Percentiles rank a stretch among this genome's conserved stretches.
Conservation (phyloP, 2,113 vertebrate genomes). For the Lucifuga dentata region DNA sequence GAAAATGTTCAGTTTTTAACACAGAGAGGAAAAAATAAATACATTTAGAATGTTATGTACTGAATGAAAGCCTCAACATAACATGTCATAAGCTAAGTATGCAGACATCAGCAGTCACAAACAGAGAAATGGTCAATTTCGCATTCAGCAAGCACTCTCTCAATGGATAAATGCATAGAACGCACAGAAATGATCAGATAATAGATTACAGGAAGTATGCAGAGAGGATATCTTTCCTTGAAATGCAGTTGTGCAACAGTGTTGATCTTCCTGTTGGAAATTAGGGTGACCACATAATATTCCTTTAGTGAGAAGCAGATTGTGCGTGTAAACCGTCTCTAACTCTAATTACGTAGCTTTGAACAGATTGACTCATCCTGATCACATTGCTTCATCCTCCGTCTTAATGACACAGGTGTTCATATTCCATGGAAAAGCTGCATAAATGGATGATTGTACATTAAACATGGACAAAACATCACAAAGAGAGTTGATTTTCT, state of each 20-base stretch:
- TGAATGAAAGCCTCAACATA: conserved; percentile 5
- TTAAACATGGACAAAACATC: too few species aligned
- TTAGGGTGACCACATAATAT: conserved; percentile 25
- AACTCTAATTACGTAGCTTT: conserved; percentile 53
- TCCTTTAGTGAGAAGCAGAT: conserved; percentile 26
- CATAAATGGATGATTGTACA: background rate
- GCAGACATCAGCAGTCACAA: too few species aligned
- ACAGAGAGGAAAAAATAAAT: too few species aligned
- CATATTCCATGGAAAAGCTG: conserved; percentile 5
- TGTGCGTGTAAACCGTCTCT: conserved; percentile 11
- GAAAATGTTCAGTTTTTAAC: background rate
- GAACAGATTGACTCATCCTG: conserved; percentile 25
- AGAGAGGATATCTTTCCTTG: conserved; percentile 20
- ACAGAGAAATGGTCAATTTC: conserved; percentile 2
- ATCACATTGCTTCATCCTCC: conserved; percentile 41
- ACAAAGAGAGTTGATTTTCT: conserved; percentile 27
- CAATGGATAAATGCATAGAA: background rate
- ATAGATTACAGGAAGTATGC: conserved; percentile 7
- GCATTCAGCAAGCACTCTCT: conserved; percentile 4
- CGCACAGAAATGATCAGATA: conserved; percentile 33
- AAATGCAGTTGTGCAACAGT: conserved; percentile 5
- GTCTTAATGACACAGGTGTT: conserved; percentile 42
- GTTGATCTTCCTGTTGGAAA: conserved; percentile 5
- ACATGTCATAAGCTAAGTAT: too few species aligned
- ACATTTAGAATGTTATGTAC: background rate